Evolutionary conservation across 2,113 vertebrate genomes (phyloP).

Genomic region (Mandrillus leucophaeus): DNA sequence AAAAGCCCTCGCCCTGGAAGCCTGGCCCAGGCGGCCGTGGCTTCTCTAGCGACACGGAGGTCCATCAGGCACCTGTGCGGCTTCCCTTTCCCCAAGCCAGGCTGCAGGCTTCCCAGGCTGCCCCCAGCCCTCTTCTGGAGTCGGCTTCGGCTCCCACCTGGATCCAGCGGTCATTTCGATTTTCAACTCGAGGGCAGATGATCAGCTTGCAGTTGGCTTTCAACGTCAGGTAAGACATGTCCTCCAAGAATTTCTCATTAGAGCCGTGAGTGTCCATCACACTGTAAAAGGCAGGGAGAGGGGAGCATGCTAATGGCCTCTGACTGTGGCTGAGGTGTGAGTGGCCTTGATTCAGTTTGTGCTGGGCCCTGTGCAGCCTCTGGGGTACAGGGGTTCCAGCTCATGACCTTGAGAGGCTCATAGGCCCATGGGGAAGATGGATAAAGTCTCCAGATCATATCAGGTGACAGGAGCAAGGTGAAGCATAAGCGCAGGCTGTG

Average conservation of each 20-base stretch:
- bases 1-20: too few species aligned
- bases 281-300: background rate
- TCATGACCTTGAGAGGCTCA: background rate
- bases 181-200: slow-evolving; percentile 82
- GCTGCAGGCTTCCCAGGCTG: rapidly evolving
- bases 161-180: slow-evolving; percentile 95
- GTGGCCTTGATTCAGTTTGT: background rate
- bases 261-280: slow-evolving; percentile 6
- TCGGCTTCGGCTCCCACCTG: slow-evolving; percentile 84
- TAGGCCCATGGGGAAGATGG: rapidly evolving
- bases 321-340: background rate
- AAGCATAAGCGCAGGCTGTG: background rate
- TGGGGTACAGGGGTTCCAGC: background rate
- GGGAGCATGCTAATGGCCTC: rapidly evolving
- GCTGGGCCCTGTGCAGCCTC: background rate
- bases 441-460: rapidly evolving
- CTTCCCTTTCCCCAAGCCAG: background rate
- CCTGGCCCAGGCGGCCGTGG: background rate
- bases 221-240: slow-evolving; percentile 81
- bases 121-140: too few species aligned
- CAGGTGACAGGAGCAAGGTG: background rate
- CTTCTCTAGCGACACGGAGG: background rate
- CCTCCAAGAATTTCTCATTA: slow-evolving; percentile 85
- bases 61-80: rapidly evolving
- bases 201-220: slow-evolving; percentile 85